Evolutionary conservation across 2,888 invertebrate species (phyloP).

Genomic region (Brachypalpus laphriformis): DNA sequence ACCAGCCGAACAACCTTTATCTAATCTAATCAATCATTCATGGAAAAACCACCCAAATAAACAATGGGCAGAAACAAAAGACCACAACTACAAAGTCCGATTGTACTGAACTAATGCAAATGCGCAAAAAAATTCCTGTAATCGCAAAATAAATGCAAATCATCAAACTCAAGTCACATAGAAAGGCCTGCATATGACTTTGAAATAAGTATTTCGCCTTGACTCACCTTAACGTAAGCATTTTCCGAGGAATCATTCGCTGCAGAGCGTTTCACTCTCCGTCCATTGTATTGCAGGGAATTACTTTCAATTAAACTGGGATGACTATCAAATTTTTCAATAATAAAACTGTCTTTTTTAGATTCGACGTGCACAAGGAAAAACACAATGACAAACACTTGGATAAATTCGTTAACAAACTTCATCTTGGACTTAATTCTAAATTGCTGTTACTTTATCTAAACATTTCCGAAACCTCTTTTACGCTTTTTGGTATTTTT

Average conservation of each 20-base stretch:
- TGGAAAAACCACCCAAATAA: too few species aligned
- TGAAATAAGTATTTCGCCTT: neutral
- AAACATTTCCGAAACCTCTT: slow-evolving; percentile 11
- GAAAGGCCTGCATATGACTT: neutral
- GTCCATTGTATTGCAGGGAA: slow-evolving; percentile 6
- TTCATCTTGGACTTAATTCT: slow-evolving; percentile 29
- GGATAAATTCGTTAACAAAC: neutral
- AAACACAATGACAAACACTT: slow-evolving; percentile 35
- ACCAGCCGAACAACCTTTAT: too few species aligned
- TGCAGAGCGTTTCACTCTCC: slow-evolving; percentile 43
- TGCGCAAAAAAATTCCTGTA: too few species aligned
- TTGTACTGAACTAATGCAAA: too few species aligned
- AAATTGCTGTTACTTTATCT: neutral
- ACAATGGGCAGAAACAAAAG: too few species aligned
- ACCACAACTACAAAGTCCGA: too few species aligned
- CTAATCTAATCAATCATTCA: too few species aligned
- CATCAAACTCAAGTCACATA: too few species aligned
- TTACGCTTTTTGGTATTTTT: neutral
- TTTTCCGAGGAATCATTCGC: slow-evolving; percentile 36
- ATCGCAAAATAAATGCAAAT: too few species aligned
- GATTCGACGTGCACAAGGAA: slow-evolving; percentile 19
- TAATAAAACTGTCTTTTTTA: slow-evolving; percentile 27
- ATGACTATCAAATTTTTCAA: slow-evolving; percentile 50
- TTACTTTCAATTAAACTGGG: neutral
- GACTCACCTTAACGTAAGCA: slow-evolving; percentile 53